Percentiles rank a stretch among this genome's conserved stretches.
These are phyloP conservation scores for Crossocerus cetratus DNA, from an alignment of 2,888 invertebrate genomes.

Conservation along the genomic window DNA sequence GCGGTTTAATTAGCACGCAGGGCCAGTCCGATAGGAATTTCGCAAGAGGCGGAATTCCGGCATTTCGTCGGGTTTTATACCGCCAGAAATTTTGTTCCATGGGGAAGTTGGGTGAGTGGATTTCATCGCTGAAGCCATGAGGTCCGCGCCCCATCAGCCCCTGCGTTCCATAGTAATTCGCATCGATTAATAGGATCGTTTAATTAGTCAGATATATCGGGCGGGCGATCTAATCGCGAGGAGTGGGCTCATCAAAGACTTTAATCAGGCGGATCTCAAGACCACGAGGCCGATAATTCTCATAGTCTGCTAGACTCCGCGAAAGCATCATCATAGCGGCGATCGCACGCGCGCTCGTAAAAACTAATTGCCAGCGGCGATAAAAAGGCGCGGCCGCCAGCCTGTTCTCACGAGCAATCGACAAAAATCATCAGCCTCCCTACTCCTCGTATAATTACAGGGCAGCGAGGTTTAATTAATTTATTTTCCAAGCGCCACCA, in stretches of 20 bases:
- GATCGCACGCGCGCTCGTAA: conserved; percentile 23
- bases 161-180: too few species aligned
- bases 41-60: too few species aligned
- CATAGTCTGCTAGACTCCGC: neutral
- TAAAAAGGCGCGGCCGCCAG: conserved; percentile 20
- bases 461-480: conserved; percentile 33
- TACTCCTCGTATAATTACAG: conserved; percentile 31
- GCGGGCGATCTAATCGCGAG: too few species aligned
- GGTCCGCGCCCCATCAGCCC: neutral
- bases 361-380: conserved; percentile 40
- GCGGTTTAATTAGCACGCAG: conserved; percentile 54
- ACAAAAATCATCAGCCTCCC: conserved; percentile 7
- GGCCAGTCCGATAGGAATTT: conserved; percentile 14
- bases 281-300: neutral
- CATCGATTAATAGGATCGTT: too few species aligned
- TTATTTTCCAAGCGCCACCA: conserved; percentile 29
- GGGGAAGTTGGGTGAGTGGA: conserved; percentile 17
- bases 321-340: neutral
- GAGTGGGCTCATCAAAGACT: neutral
- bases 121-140: conserved; percentile 14
- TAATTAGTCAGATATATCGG: too few species aligned
- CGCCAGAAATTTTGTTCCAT: neutral
- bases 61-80: too few species aligned
- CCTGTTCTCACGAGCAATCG: conserved; percentile 31
- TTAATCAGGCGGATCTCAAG: neutral